Percentiles rank a stretch among this genome's conserved stretches.
Evolutionary conservation across 2,797 vertebrate genomes (phyloP).

Genomic region (Hemitrygon akajei): DNA sequence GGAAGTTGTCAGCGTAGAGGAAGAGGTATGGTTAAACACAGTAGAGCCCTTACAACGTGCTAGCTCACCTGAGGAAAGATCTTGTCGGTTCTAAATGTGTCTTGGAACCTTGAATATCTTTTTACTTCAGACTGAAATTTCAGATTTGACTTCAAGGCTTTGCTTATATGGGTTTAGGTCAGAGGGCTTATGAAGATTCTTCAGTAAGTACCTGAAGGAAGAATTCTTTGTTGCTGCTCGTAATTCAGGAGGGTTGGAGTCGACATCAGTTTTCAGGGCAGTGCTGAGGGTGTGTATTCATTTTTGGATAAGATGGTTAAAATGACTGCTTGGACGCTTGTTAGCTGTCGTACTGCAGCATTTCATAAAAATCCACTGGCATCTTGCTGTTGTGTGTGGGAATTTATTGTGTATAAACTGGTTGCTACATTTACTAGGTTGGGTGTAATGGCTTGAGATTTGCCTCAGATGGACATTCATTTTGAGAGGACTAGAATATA

Average conservation of each 20-base stretch:
- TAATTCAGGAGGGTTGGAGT: background rate
- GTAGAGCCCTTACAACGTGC: too few species aligned
- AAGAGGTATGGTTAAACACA: conserved; percentile 46
- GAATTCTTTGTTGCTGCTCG: background rate
- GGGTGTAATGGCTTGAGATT: background rate
- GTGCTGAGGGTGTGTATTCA: background rate
- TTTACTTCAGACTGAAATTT: background rate
- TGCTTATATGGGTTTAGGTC: background rate
- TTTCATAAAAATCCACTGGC: background rate
- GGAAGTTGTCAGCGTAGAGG: conserved; percentile 79
- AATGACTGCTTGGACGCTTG: background rate
- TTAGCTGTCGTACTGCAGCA: background rate
- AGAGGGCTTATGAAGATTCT: background rate
- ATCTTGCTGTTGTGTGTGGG: background rate
- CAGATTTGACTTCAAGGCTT: background rate
- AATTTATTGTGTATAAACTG: background rate
- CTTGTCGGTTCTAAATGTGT: background rate
- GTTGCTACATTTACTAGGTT: background rate
- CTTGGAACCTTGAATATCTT: background rate
- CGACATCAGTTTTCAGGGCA: background rate
- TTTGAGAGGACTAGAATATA: too few species aligned
- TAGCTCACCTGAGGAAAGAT: background rate
- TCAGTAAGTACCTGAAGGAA: background rate
- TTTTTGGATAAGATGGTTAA: background rate
- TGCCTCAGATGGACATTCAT: too few species aligned